These are phyloP conservation scores for Acanthornis magna DNA, from an alignment of 2,797 vertebrate genomes.

Conservation along the genomic window DNA sequence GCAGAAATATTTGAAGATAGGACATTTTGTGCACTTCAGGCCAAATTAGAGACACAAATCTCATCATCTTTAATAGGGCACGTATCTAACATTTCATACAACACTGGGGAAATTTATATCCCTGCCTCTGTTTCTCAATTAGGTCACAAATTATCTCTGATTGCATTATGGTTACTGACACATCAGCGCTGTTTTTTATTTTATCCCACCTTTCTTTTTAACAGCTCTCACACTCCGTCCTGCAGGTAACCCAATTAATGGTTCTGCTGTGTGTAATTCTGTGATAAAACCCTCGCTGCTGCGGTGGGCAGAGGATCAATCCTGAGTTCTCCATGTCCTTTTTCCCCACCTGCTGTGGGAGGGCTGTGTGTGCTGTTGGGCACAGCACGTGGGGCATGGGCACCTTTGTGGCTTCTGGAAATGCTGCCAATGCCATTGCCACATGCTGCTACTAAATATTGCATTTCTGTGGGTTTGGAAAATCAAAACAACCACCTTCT, in stretches of 20 bases:
- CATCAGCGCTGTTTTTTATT: neutral
- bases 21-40: neutral
- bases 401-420: neutral
- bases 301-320: neutral
- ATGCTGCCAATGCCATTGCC: neutral
- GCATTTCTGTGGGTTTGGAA: neutral
- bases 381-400: neutral
- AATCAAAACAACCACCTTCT: neutral
- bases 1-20: neutral
- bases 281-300: neutral
- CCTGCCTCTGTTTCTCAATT: neutral
- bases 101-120: neutral
- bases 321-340: neutral
- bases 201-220: neutral
- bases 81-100: neutral
- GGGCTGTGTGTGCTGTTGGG: neutral
- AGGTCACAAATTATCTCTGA: neutral
- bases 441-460: constrained; percentile 1
- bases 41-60: constrained; percentile 19
- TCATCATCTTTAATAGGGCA: neutral
- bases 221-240: neutral
- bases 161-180: neutral
- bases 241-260: neutral
- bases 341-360: neutral
- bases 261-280: neutral